phyloP scores from a whole-genome alignment of 2,113 vertebrate species.

The Puma concolor region DNA sequence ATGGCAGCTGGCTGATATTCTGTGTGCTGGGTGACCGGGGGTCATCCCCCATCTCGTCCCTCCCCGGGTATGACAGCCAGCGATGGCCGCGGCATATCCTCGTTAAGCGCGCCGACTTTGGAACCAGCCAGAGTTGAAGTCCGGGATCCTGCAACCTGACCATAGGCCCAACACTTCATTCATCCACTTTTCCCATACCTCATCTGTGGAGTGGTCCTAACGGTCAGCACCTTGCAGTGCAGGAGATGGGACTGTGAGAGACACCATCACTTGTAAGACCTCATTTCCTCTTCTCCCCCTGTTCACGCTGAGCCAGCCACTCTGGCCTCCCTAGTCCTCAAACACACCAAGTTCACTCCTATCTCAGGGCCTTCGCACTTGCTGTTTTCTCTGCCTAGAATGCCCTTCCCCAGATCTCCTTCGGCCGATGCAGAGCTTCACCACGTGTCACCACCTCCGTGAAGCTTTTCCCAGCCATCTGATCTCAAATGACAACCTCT shows the following conservation, averaged over 20 bases:
- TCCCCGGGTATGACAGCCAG: background rate
- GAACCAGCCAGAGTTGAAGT: background rate
- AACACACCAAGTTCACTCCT: background rate
- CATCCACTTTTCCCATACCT: accelerated
- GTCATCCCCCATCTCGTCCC: background rate
- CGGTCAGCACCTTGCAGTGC: background rate
- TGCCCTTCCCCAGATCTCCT: background rate
- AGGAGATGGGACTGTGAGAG: accelerated
- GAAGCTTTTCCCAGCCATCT: background rate
- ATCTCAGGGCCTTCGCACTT: background rate
- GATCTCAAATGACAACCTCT: background rate
- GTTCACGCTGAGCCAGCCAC: background rate
- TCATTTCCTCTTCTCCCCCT: background rate
- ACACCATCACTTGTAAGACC: accelerated
- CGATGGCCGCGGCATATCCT: background rate
- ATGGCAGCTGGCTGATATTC: background rate
- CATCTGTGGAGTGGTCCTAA: no score
- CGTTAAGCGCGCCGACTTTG: background rate
- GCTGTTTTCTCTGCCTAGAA: background rate
- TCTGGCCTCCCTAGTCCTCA: accelerated
- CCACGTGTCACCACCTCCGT: background rate
- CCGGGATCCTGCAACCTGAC: background rate
- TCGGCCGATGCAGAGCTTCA: background rate
- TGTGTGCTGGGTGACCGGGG: no score
- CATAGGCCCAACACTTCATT: accelerated